phyloP scores from a whole-genome alignment of 2,113 vertebrate genomes.

The Phrynosoma platyrhinos region DNA sequence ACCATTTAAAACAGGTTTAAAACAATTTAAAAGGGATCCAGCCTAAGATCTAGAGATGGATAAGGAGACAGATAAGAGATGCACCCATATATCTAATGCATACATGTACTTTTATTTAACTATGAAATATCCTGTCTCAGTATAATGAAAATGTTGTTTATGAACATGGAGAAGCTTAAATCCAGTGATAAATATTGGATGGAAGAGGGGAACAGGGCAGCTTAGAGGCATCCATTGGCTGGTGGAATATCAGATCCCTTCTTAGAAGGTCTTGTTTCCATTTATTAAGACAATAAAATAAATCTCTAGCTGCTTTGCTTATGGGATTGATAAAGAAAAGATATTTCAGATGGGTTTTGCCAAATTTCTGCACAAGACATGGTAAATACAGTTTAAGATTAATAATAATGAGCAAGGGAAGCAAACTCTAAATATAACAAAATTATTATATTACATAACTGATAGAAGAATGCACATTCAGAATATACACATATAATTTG shows the following conservation, averaged over 20 bases:
- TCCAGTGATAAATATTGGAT: neutral
- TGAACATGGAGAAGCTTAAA: too few species aligned
- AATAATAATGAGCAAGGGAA: too few species aligned
- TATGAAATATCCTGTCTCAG: neutral
- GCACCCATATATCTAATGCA: neutral
- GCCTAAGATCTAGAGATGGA: neutral
- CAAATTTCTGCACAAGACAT: neutral
- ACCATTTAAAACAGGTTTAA: too few species aligned
- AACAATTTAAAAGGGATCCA: too few species aligned
- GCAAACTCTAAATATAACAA: too few species aligned
- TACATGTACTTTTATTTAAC: neutral
- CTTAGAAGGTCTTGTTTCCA: neutral
- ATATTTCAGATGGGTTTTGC: too few species aligned
- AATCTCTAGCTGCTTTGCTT: neutral
- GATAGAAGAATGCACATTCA: too few species aligned
- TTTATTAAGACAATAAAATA: neutral
- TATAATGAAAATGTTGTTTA: neutral
- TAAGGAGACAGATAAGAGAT: neutral
- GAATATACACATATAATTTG: too few species aligned
- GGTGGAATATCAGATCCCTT: neutral
- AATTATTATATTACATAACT: too few species aligned
- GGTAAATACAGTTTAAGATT: neutral
- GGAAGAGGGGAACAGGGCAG: too few species aligned
- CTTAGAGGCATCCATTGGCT: neutral
- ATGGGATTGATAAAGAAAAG: neutral